Evolutionary conservation across 2,797 vertebrate species (phyloP).

Genomic region (Argyrosomus regius): DNA sequence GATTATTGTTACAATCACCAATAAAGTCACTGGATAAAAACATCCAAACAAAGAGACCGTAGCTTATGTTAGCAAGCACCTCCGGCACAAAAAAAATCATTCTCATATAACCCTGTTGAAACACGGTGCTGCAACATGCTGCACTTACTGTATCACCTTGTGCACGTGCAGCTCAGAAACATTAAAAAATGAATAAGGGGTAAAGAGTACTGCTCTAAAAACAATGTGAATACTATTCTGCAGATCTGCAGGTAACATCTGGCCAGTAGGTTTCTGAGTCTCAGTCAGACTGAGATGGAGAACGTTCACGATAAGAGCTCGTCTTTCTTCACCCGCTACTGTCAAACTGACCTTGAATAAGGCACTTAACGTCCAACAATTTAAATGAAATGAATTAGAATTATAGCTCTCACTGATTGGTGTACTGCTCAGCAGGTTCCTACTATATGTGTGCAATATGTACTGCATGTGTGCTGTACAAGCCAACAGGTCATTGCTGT

Average conservation of each 20-base stretch:
- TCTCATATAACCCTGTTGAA: slow-evolving; percentile 9
- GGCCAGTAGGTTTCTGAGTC: neutral
- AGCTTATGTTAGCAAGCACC: neutral
- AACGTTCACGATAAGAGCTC: slow-evolving; percentile 9
- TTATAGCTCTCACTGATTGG: slow-evolving; percentile 11
- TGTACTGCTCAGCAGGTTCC: neutral
- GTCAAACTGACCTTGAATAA: slow-evolving; percentile 30
- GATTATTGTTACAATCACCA: slow-evolving; percentile 17
- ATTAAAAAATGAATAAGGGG: slow-evolving; percentile 13
- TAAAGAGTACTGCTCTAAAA: slow-evolving; percentile 12
- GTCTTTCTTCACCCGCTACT: neutral
- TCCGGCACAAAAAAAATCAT: neutral
- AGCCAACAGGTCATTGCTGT: neutral
- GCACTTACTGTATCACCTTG: slow-evolving; percentile 5
- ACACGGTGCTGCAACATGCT: slow-evolving; percentile 11
- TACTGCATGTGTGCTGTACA: neutral
- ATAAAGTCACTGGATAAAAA: slow-evolving; percentile 26
- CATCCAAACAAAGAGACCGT: slow-evolving; percentile 14
- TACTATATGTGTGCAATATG: neutral
- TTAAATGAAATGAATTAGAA: slow-evolving; percentile 25
- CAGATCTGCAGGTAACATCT: neutral
- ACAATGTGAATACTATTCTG: slow-evolving; percentile 6
- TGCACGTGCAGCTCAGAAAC: slow-evolving; percentile 3
- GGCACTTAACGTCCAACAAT: slow-evolving; percentile 2
- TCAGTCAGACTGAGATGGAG: neutral